Evolutionary conservation across 2,888 invertebrate species (phyloP), one percentile per base, ranked within the genome.

Genomic region (Stictocephala bisonia): DNA sequence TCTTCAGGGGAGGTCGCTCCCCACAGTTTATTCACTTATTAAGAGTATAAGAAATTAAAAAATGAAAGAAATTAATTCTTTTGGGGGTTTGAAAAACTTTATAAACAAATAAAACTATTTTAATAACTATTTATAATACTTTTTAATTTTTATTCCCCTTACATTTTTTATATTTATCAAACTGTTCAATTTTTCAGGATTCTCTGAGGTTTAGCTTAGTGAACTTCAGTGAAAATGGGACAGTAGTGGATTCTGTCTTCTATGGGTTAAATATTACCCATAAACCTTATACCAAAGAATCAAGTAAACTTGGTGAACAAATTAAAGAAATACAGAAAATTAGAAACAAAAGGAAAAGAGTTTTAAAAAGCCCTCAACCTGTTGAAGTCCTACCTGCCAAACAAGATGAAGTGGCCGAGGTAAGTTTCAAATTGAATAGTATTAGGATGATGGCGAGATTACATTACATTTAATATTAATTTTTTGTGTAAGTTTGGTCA

Each of bases 201-300:
- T 18, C n/a, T 3, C 27, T 18, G 15, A 56, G 15, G 11, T 56
- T 18, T 15, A 13, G 13, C 7, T 31, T 56, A 2, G 9, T 27
- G 18, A 56, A 56, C 56, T 56, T 27, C 56, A 56, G 56, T n/a
- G 15, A 20, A 15, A 18, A 18, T 56, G 56, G 56, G 3, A 56
- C 56, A 27, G 9, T 29, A 1, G 29, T 56, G 11, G 56, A 56
- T 15, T 7, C 15, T 7, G 18, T 29, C 15, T 13, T 29, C 1
- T 56, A 29, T 56, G 56, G 56, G n/a, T 24, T 56, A 2, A 29
- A 15, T 15, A 3, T 29, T 1, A 29, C n/a, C 4, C 56, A 26
- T 29, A 24, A 56, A 11, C 3, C 29, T 3, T 15, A 4, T 7
- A 7, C 6, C 3, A 31, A 56, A 56, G 24, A 56, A 13, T 15